A percentile compares a stretch with the other conserved stretches of the same genome.
Conservation (phyloP, 2,797 vertebrate species). For the Eulemur coronatus region DNA sequence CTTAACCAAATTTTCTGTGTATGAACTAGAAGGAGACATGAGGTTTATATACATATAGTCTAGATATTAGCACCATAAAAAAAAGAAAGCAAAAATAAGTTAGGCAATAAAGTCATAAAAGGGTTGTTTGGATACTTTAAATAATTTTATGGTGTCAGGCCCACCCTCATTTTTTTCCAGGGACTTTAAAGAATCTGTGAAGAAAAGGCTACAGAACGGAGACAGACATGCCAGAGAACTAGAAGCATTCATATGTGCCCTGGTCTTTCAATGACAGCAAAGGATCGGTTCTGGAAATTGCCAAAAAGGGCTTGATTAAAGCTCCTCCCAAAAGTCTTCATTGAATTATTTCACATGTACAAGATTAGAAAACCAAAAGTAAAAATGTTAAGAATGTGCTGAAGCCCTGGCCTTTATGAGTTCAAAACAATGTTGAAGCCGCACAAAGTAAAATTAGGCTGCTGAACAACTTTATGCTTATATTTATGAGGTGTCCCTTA, state of each 20-base stretch:
- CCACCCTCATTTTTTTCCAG: conserved; percentile 30
- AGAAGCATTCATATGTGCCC: background rate
- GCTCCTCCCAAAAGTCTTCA: conserved; percentile 1
- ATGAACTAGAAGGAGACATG: background rate
- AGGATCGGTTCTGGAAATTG: conserved; percentile 15
- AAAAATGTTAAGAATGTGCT: conserved; percentile 38
- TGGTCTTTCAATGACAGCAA: conserved; percentile 24
- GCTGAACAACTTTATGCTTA: background rate
- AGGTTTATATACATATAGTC: background rate
- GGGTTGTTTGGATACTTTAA: background rate
- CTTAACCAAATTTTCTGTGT: background rate
- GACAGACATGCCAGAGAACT: background rate
- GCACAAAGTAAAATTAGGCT: background rate
- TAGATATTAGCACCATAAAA: background rate
- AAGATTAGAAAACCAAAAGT: conserved; percentile 42
- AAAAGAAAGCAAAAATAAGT: background rate
- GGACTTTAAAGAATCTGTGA: conserved; percentile 30
- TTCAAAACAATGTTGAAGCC: background rate
- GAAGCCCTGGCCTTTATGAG: background rate
- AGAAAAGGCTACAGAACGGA: conserved; percentile 24
- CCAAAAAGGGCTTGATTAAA: conserved; percentile 50
- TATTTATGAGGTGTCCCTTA: background rate
- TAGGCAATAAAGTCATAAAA: background rate
- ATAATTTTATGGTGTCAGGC: background rate
- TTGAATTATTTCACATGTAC: background rate